phyloP scores from a whole-genome alignment of 2,888 invertebrate species.

The Hymenopus coronatus region DNA sequence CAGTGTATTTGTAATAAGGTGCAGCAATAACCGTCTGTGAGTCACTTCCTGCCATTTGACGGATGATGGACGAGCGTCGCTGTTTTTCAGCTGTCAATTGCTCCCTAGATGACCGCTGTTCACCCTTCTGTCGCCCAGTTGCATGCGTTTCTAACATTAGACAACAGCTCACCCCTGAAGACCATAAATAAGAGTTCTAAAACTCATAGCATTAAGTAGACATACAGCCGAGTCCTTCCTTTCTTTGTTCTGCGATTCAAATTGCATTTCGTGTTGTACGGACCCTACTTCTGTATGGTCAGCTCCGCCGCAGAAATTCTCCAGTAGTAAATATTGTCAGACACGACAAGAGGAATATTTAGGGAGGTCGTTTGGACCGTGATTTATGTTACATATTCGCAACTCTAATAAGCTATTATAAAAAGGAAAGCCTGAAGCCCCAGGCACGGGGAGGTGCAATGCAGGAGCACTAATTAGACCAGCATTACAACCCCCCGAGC shows the following conservation, averaged over 20 bases:
- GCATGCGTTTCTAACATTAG: constrained; percentile 14
- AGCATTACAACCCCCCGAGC: background rate
- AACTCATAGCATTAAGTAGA: background rate
- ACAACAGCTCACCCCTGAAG: background rate
- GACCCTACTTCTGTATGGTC: background rate
- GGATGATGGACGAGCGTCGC: background rate
- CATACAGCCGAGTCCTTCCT: background rate
- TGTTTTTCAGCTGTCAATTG: constrained; percentile 16
- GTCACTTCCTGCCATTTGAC: background rate
- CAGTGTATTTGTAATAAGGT: background rate
- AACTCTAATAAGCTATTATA: background rate
- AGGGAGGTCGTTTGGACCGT: background rate
- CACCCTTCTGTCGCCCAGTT: background rate
- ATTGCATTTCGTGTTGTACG: background rate
- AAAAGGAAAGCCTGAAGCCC: background rate
- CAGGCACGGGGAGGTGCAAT: background rate
- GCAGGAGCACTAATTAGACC: background rate
- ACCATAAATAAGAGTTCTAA: background rate
- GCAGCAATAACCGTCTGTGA: background rate
- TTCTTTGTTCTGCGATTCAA: background rate
- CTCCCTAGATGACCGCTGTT: background rate
- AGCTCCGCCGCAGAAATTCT: background rate
- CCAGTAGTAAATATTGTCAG: background rate
- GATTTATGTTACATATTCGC: background rate
- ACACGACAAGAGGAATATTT: background rate